Evolutionary conservation across 2,113 vertebrate species (phyloP), one percentile per base, ranked within the genome.

Genomic region (Leptosomus discolor): DNA sequence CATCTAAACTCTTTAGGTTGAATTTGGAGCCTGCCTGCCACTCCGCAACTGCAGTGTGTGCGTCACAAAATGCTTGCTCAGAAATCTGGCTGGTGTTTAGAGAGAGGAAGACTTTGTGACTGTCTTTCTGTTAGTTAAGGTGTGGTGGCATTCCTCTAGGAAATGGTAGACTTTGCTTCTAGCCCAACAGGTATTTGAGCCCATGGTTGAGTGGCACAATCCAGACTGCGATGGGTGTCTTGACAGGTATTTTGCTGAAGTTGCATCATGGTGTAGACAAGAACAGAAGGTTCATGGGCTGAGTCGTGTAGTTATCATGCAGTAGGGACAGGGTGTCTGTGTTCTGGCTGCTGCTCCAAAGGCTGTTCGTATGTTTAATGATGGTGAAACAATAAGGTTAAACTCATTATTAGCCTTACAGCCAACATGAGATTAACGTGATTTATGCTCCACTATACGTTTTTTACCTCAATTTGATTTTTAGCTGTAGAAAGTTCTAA

Each of bases 401-500:
- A 80, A 64, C 7, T 85, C 26, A 30, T 82, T 68, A 65, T 88
- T 75, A 67, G 45, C 37, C 60, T 85, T 68, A 50, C 16, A 88
- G 23, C 26, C 32, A 82, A 60, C 8, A 6, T 22, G 14, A 69
- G 34, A 54, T 93, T 78, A 74, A 60, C 23, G 22, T 45, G 68
- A 29, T 3, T 82, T 82, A 37, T 91, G 22, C 30, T 70, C 76
- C 9, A 2, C 32, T 85, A 53, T 5, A 54, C 0, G 6, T 74
- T 94, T 94, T 95, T 82, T 68, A 76, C 76, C 21, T 77, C 5
- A 60, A 16, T 70, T 88, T 87, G 29, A 50, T 65, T 96, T 94
- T 85, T 67, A 88, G 45, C 46, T 88, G 12, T 71, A 71, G 53
- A 51, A 85, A 81, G 34, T 90, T 91, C 43, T 69, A 65, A 61